phyloP scores from a whole-genome alignment of 2,113 vertebrate genomes.

The Silurus asotus region DNA sequence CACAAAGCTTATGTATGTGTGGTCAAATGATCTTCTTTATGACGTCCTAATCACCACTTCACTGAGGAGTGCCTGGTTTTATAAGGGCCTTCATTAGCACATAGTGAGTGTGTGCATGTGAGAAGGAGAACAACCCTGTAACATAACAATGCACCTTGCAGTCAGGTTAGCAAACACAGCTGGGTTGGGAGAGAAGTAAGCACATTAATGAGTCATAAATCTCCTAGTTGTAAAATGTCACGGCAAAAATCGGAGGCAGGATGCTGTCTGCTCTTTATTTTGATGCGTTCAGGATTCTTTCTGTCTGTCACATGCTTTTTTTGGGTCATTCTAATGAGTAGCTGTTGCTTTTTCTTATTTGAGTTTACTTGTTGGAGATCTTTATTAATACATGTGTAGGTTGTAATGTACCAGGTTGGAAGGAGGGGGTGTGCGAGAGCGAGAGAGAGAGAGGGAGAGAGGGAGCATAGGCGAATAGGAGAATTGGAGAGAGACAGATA shows the following conservation, averaged over 20 bases:
- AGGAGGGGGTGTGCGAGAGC: background rate
- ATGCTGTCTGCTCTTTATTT: slow-evolving; percentile 25
- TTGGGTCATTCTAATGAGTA: slow-evolving; percentile 21
- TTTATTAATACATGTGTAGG: background rate
- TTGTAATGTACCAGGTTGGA: slow-evolving; percentile 41
- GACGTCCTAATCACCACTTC: slow-evolving; percentile 40
- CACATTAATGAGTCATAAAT: slow-evolving; percentile 51
- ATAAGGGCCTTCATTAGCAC: slow-evolving; percentile 50
- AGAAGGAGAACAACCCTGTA: slow-evolving; percentile 25
- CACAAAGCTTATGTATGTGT: slow-evolving; percentile 18
- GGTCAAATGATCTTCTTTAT: slow-evolving; percentile 29
- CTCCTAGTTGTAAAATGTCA: slow-evolving; percentile 42
- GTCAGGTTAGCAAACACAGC: slow-evolving; percentile 54
- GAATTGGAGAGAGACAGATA: slow-evolving; percentile 46
- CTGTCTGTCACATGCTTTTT: slow-evolving; percentile 34
- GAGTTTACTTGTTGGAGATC: slow-evolving; percentile 7
- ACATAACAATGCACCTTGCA: slow-evolving; percentile 49
- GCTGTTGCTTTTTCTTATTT: background rate
- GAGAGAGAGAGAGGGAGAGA: background rate
- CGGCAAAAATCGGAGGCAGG: background rate
- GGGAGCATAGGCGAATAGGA: background rate
- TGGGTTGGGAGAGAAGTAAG: slow-evolving; percentile 43
- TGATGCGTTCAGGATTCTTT: slow-evolving; percentile 36
- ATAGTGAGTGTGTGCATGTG: slow-evolving; percentile 47
- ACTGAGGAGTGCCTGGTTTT: slow-evolving; percentile 35